A percentile compares a stretch with the other conserved stretches of the same genome.
These are phyloP conservation scores for Colletes latitarsis DNA, from an alignment of 1,140 invertebrate species.

Conservation along the genomic window DNA sequence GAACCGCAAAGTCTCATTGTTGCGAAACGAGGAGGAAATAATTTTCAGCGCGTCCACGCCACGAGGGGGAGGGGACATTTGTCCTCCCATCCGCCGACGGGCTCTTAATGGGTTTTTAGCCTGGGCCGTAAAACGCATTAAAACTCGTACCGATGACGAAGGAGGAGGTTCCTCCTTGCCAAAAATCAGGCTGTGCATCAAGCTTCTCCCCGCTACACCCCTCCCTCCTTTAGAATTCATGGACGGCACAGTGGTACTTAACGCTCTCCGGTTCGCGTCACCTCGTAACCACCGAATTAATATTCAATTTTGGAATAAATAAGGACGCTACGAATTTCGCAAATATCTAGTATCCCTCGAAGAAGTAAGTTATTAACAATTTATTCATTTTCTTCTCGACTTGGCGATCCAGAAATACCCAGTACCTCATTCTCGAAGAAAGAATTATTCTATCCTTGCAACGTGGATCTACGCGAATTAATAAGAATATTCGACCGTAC, in stretches of 20 bases:
- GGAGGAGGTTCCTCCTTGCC: constrained; percentile 72
- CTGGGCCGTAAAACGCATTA: constrained; percentile 77
- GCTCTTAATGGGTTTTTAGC: constrained; percentile 76
- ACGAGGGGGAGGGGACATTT: constrained; percentile 62
- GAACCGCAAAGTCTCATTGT: constrained; percentile 50
- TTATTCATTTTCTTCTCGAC: no score
- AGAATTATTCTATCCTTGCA: no score
- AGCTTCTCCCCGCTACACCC: constrained; percentile 34
- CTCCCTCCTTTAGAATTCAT: constrained; percentile 43
- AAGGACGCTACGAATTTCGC: no score
- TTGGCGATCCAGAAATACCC: no score
- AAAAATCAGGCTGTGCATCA: constrained; percentile 73
- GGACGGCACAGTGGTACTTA: constrained; percentile 68
- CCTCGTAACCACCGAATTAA: not conserved
- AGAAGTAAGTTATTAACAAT: no score
- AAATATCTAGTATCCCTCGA: not conserved
- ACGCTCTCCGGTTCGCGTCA: constrained; percentile 24
- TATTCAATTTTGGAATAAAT: no score
- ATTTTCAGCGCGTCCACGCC: constrained; percentile 63
- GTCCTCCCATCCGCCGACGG: constrained; percentile 69
- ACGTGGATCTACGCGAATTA: no score
- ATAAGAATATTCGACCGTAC: no score
- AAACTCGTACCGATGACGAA: constrained; percentile 77
- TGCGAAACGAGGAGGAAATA: constrained; percentile 56
- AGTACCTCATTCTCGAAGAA: no score